These are phyloP conservation scores for Hyles lineata DNA, from an alignment of 2,888 invertebrate genomes.

Conservation along the genomic window DNA sequence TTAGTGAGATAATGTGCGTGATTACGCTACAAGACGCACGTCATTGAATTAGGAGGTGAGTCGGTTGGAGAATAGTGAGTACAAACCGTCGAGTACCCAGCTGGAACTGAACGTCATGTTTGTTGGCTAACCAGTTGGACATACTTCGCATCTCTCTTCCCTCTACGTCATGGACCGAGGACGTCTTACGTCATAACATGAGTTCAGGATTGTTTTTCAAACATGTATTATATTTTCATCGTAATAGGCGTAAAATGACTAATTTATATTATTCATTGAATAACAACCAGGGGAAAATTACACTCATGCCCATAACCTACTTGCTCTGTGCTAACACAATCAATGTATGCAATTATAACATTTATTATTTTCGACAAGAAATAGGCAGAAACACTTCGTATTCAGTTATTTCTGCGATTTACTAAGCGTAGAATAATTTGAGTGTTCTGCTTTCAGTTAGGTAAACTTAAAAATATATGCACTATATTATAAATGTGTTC, in stretches of 20 bases:
- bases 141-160: slow-evolving; percentile 47
- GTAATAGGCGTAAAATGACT: background rate
- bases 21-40: background rate
- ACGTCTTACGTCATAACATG: slow-evolving; percentile 45
- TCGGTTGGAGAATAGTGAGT: slow-evolving; percentile 21
- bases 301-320: too few species aligned
- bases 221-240: background rate
- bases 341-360: too few species aligned
- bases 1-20: background rate
- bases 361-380: too few species aligned
- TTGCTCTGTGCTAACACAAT: too few species aligned
- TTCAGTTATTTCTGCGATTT: too few species aligned
- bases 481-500: too few species aligned
- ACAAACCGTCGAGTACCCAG: slow-evolving; percentile 30
- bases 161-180: slow-evolving; percentile 56
- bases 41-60: slow-evolving; percentile 35
- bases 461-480: too few species aligned
- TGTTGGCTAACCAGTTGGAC: slow-evolving; percentile 27
- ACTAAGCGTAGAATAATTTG: too few species aligned
- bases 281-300: too few species aligned
- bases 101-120: slow-evolving; percentile 43
- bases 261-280: background rate
- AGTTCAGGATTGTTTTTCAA: slow-evolving; percentile 38
- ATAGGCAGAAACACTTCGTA: too few species aligned
- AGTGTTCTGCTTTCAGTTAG: too few species aligned